Evolutionary conservation across 2,113 vertebrate genomes (phyloP), one percentile per base, ranked within the genome.

Genomic region (Corynorhinus townsendii): DNA sequence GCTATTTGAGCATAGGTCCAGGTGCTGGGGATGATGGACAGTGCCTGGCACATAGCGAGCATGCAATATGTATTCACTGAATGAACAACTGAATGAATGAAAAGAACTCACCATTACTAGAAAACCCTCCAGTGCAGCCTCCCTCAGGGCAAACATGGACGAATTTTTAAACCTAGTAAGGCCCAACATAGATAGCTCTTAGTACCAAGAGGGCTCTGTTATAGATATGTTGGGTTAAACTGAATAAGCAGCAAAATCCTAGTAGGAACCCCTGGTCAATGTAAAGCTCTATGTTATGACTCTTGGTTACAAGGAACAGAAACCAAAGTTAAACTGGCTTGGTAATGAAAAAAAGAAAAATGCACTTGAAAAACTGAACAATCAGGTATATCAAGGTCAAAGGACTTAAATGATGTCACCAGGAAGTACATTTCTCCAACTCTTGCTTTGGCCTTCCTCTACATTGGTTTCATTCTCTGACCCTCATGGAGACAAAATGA

Each of bases 151-250:
- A 92, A 89, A 90, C 24, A 76, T 59, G 33, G n/a, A 73, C 28
- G 33, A 62, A 88, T 38, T 59, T 96, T 91, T 93, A 94, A 95
- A 94, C 47, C 54, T 92, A 43, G 14, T 33, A 72, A 94, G 47
- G 79, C 12, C 54, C 40, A 86, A 56, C 14, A 81, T 54, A 89
- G 52, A 81, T 40, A 89, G 54, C 33, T 68, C 77, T 68, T 83
- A 26, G 47, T 40, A 82, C 26, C 5, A 79, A 35, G 33, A 80
- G 83, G 4, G 11, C 89, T 73, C 71, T 86, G 71, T 62, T 33
- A 45, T 0, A 86, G 16, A 14, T 80, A 40, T 93, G 26, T 66
- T 93, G 4, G 10, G 24, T 94, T 91, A 87, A 91, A 95, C 22
- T 90, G 45, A 92, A 49, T 45, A 82, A 93, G 33, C 16, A 90